phyloP scores from a whole-genome alignment of 2,797 vertebrate genomes.

The Protosalanx chinensis region DNA sequence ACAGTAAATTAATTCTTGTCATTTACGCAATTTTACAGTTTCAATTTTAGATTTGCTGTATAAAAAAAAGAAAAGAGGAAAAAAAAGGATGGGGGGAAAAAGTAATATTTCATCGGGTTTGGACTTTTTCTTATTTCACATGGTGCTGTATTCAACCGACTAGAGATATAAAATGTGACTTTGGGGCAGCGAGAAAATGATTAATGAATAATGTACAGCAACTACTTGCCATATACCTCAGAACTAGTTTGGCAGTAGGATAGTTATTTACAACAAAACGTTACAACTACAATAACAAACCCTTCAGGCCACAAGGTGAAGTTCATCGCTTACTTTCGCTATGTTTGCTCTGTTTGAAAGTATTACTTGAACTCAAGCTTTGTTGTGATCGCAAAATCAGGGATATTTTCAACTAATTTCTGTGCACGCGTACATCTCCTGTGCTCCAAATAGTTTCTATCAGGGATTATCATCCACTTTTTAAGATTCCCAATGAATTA shows the following conservation, averaged over 20 bases:
- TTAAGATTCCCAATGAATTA: conserved; percentile 74
- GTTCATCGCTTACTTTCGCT: conserved; percentile 75
- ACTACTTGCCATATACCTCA: conserved; percentile 99
- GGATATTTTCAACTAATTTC: conserved; percentile 89
- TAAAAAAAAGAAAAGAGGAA: conserved; percentile 48
- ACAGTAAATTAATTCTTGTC: conserved; percentile 97
- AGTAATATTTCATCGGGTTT: conserved; percentile 74
- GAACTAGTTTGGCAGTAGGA: conserved; percentile 97
- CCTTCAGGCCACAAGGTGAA: conserved; percentile 61
- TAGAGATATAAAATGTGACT: conserved; percentile 89
- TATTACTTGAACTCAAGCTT: conserved; percentile 87
- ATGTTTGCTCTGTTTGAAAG: conserved; percentile 85
- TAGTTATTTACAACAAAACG: conserved; percentile 74
- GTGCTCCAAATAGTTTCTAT: conserved; percentile 76
- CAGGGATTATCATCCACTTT: conserved; percentile 77
- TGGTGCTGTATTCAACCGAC: conserved; percentile 97
- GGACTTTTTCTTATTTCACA: conserved; percentile 84
- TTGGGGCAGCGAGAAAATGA: conserved; percentile 72
- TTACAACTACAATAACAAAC: conserved; percentile 55
- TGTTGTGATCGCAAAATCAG: conserved; percentile 90
- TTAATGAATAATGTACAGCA: conserved; percentile 89
- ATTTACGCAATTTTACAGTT: conserved; percentile 75
- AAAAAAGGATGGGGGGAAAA: conserved; percentile 25
- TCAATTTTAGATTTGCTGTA: conserved; percentile 92
- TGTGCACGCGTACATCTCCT: conserved; percentile 78